A percentile compares a stretch with the other conserved stretches of the same genome.
Evolutionary conservation across 2,113 vertebrate genomes (phyloP).

Genomic region (Bos taurus): DNA sequence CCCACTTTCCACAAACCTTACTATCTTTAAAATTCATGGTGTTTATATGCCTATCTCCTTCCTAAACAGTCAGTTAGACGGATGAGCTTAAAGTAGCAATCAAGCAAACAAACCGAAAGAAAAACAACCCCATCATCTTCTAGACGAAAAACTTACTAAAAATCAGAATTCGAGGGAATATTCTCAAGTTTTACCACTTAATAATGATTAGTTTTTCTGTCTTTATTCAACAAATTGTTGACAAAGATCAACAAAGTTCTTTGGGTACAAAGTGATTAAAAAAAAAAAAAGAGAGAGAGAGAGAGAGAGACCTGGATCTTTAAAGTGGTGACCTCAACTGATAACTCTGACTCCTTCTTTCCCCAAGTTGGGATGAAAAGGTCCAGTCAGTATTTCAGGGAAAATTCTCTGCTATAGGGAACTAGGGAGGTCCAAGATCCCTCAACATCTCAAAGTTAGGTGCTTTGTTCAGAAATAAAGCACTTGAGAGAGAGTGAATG

Average conservation of each 20-base stretch:
- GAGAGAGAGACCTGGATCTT: background rate
- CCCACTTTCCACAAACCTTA: background rate
- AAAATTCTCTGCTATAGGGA: background rate
- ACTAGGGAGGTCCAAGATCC: background rate
- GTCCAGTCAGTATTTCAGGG: background rate
- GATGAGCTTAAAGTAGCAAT: background rate
- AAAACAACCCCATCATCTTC: background rate
- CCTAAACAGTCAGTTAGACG: background rate
- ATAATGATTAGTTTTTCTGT: background rate
- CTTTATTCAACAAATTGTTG: background rate
- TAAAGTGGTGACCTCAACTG: background rate
- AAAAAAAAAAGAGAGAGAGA: background rate
- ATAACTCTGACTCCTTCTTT: background rate
- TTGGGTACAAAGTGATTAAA: background rate
- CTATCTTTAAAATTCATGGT: background rate
- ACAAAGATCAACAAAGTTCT: background rate
- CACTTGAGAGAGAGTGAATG: background rate
- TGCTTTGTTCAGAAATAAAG: background rate
- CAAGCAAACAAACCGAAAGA: background rate
- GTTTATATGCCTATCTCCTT: background rate
- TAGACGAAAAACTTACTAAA: slow-evolving; percentile 9
- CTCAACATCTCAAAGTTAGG: background rate
- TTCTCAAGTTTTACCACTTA: background rate
- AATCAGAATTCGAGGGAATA: background rate
- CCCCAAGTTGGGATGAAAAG: background rate